A percentile compares a stretch with the other conserved stretches of the same genome.
phyloP scores from a whole-genome alignment of 1,140 invertebrate genomes.

The Zelostemma sp. region DNA sequence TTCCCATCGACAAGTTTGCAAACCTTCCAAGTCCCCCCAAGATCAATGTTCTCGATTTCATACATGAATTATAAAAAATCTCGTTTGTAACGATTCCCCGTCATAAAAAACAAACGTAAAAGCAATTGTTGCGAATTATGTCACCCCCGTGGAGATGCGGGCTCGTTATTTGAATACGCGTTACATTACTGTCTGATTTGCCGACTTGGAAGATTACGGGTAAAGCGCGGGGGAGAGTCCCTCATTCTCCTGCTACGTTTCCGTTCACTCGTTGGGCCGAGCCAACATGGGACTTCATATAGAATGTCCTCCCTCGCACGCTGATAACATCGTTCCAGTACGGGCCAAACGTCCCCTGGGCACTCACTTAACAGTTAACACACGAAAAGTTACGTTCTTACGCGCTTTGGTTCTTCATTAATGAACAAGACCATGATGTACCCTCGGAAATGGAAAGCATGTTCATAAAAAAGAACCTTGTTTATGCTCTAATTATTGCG shows the following conservation, averaged over 20 bases:
- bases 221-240: conserved; percentile 31
- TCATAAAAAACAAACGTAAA: too few species aligned
- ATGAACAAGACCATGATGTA: too few species aligned
- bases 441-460: too few species aligned
- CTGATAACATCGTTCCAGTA: conserved; percentile 40
- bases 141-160: neutral
- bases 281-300: conserved; percentile 35
- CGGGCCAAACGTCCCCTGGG: conserved; percentile 33
- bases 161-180: conserved; percentile 23
- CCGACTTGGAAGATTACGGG: conserved; percentile 31
- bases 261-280: conserved; percentile 18
- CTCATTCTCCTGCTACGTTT: conserved; percentile 28
- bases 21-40: too few species aligned
- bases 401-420: too few species aligned
- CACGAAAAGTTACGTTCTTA: neutral
- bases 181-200: conserved; percentile 35
- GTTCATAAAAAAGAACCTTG: too few species aligned
- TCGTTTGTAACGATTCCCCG: too few species aligned
- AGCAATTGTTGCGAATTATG: neutral
- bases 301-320: conserved; percentile 47
- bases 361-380: conserved; percentile 53
- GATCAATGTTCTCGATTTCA: too few species aligned
- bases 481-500: too few species aligned
- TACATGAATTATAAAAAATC: too few species aligned
- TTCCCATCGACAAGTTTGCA: too few species aligned